Conservation (phyloP, 1,140 invertebrate species). For the Copidosoma floridanum region DNA sequence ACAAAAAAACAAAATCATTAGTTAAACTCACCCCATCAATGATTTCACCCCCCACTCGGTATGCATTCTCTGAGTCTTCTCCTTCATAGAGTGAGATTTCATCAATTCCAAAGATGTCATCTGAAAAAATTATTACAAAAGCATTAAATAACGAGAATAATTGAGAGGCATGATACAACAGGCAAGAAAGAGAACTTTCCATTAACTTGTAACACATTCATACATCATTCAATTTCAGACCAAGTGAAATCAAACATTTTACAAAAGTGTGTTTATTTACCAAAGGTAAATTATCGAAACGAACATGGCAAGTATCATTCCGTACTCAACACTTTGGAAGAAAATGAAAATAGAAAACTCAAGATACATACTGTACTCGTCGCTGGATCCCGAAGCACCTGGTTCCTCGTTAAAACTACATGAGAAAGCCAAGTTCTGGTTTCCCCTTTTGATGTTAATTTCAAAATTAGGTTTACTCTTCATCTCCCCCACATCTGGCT, state of each 20-base stretch:
- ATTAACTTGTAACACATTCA: no score
- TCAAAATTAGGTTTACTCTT: conserved; percentile 85
- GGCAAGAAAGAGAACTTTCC: no score
- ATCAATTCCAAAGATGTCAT: conserved; percentile 85
- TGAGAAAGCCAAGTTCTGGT: conserved; percentile 74
- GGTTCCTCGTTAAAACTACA: conserved; percentile 74
- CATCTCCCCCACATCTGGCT: conserved; percentile 76
- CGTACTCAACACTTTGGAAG: conserved; percentile 50
- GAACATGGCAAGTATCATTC: conserved; percentile 24
- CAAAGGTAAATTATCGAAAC: conserved; percentile 45
- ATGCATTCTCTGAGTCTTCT: conserved; percentile 78
- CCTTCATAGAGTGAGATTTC: conserved; percentile 82
- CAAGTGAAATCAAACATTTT: no score
- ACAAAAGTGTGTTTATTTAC: conserved; percentile 41
- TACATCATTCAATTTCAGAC: no score
- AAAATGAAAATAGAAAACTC: background rate
- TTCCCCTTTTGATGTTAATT: conserved; percentile 75
- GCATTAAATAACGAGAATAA: no score
- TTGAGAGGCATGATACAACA: no score
- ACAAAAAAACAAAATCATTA: background rate
- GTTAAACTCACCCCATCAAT: conserved; percentile 75
- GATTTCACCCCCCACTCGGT: conserved; percentile 84
- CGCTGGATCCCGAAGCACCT: conserved; percentile 63
- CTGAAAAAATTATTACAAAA: conserved; percentile 58
- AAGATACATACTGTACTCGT: conserved; percentile 67